phyloP scores from a whole-genome alignment of 2,888 invertebrate species.

The Tachina lurida region DNA sequence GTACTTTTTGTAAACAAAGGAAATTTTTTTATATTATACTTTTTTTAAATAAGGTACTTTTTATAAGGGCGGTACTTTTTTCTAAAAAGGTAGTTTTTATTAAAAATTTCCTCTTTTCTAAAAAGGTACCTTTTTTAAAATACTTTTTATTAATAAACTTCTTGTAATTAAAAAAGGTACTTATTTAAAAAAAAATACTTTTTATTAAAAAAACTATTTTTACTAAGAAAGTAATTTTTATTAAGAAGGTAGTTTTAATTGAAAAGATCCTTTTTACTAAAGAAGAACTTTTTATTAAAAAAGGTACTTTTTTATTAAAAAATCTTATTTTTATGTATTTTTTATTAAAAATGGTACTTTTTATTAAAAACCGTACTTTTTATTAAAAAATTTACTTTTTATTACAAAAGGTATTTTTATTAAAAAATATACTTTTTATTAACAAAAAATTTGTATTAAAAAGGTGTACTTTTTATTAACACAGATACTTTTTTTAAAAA shows the following conservation, averaged over 20 bases:
- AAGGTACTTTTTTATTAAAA: background rate
- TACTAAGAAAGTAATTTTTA: background rate
- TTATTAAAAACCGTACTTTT: background rate
- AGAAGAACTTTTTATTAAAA: background rate
- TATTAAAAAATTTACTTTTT: background rate
- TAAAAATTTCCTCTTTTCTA: background rate
- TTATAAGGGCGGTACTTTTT: background rate
- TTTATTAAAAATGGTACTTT: background rate
- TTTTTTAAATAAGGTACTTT: background rate
- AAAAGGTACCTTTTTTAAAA: background rate
- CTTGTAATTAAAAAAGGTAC: no score
- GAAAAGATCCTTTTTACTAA: background rate
- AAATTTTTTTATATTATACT: no score
- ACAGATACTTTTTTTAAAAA: background rate
- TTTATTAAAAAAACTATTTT: background rate
- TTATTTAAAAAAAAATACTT: no score
- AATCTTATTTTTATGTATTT: background rate
- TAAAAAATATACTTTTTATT: background rate
- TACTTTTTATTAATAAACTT: constrained; percentile 19
- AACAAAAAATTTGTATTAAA: no score
- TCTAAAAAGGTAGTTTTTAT: background rate
- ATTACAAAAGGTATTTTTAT: background rate
- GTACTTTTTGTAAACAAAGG: no score
- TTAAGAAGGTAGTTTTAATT: background rate
- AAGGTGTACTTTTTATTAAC: background rate